Evolutionary conservation across 1,140 invertebrate genomes (phyloP), one percentile per base, ranked within the genome.

Genomic region (Trachelipus rathkii): DNA sequence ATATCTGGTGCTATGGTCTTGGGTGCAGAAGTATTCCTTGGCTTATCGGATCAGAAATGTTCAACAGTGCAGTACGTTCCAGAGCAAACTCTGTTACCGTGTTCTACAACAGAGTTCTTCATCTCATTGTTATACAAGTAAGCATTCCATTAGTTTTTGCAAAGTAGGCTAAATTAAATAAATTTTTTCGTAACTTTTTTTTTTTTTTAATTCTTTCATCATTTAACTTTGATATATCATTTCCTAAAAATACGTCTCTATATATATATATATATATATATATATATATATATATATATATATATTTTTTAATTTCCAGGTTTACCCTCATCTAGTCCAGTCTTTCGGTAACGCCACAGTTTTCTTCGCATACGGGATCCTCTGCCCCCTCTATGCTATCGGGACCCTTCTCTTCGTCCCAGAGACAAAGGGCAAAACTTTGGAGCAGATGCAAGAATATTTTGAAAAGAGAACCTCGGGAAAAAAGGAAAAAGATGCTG

Each of bases 391-490:
- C 46, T 88, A 84, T 79, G 79, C 84, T 72, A 74, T 87, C n/a
- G 79, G 88, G 73, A 82, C 88, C 50, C 83, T 82, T 11, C 82
- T 87, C 44, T 83, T 86, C 33, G 82, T 89, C 11, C 89, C 89
- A 21, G 89, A 89, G 83, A 89, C 88, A 0, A 89, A 88, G 81
- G 87, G 87, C 0, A 86, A 85, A 75, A 84, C 81, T 9, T 82
- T 89, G 21, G 87, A 89, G 74, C 88, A 89, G 82, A 87, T 89
- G 13, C 82, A 84, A 76, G 77, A 81, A 21, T 79, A 80, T 60
- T 84, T 84, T 77, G 81, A 83, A 75, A 74, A 70, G 5, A 78
- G 79, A 43, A 45, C 69, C 60, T 10, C 13, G 15, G 71, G 66
- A 72, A 19, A 46, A 43, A 74, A 76, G 24, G 53, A 71, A 77